Evolutionary conservation across 2,888 invertebrate genomes (phyloP), one percentile per base, ranked within the genome.

Genomic region (Tipula unca): DNA sequence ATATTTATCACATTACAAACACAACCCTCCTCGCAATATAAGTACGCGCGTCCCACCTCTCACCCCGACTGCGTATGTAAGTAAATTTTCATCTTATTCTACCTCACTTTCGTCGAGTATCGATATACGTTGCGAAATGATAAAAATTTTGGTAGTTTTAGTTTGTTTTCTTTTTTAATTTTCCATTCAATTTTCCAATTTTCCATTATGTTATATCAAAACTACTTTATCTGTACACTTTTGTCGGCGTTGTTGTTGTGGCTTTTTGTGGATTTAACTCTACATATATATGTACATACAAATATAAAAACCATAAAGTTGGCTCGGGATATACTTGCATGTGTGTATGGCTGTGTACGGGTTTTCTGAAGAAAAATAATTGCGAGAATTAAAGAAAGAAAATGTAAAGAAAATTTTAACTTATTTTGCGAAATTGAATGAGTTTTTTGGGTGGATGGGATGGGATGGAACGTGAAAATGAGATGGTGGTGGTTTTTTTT

Each of bases 121-220:
- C 32, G 32, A 6, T 32, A 17, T 69, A 69, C 3, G 10, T 10
- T 69, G 10, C 48, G 48, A 54, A 5, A 54, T 69, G 69, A 25
- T 69, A 69, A 69, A 10, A 69, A n/a, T n/a, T n/a, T n/a, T n/a
- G n/a, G 8, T 25, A 69, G 25, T 69, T 48, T 48, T 69, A n/a
- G 69, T 69, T 69, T 20, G 2, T 69, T 69, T 69, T 69, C 69
- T 69, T 69, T 25, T 69, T 25, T 25, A 69, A 69, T 69, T 69
- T 69, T 69, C 69, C 69, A 69, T 69, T 69, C 69, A 25, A 69
- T 69, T 69, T 69, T 69, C 69, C 69, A 69, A 69, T 69, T n/a
- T 48, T 69, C 25, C 69, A 8, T 39, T 10, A 25, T 25, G 25
- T 1, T 69, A 54, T 54, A 69, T 25, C 25, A 69, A 69, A 69